Evolutionary conservation across 2,113 vertebrate genomes (phyloP).

Genomic region (Grallaria varia): DNA sequence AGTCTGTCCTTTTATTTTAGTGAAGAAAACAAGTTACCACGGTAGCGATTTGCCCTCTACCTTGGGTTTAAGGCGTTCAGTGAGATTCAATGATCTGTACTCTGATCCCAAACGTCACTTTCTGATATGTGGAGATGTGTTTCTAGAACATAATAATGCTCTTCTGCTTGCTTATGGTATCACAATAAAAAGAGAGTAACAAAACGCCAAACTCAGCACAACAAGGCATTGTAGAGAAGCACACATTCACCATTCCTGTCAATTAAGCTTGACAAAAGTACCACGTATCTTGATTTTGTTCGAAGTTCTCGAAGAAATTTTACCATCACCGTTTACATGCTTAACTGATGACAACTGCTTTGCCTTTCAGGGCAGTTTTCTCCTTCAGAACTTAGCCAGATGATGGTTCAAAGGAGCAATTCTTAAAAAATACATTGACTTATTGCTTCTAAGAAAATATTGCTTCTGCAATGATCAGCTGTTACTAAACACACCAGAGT

Average conservation of each 20-base stretch:
- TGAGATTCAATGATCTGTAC: background rate
- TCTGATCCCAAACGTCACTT: accelerated
- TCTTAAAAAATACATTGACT: background rate
- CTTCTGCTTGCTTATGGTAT: background rate
- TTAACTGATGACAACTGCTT: background rate
- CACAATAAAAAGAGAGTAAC: background rate
- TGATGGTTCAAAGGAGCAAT: background rate
- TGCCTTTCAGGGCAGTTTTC: background rate
- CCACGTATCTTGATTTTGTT: background rate
- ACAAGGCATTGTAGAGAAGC: background rate
- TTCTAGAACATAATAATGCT: background rate
- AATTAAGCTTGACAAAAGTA: background rate
- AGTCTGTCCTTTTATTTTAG: background rate
- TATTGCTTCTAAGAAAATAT: background rate
- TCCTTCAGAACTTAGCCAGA: background rate
- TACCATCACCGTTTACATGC: background rate
- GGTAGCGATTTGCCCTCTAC: background rate
- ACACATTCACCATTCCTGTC: background rate
- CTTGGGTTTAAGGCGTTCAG: background rate
- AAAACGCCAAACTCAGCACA: background rate
- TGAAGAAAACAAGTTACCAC: background rate
- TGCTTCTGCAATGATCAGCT: background rate
- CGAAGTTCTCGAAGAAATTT: background rate
- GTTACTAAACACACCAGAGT: background rate
- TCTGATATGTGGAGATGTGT: background rate